Base-by-base conservation (phyloP, 2,797 vertebrate genomes). In the Lacerta viridis region DNA sequence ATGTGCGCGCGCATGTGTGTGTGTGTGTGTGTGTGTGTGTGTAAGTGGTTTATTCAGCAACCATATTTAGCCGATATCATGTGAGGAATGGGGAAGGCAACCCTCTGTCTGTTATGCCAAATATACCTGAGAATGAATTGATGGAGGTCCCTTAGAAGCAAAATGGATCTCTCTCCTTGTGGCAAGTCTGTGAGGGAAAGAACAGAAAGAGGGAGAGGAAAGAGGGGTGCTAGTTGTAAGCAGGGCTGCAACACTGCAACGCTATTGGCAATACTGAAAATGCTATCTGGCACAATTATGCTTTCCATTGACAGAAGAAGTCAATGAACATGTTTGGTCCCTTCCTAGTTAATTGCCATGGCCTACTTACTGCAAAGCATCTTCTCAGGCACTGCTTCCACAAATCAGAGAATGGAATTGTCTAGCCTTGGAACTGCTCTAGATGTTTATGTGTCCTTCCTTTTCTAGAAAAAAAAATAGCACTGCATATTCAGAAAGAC, bases 391-490 rank as follows among this genome's bases (percentile, higher is more conserved):
- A 18, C 50, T 80, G 36, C n/a, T 80, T 64, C 41, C 39, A 8
- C 41, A 46, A 39, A 46, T 10, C 15, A 36, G 69, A 59, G 4
- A 2, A n/a, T 61, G 29, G 50, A 43, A n/a, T 17, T 75, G 25
- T 43, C 55, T 36, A 10, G 9, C 74, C 36, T 29, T 39, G 8
- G 41, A 78, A 78, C 3, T 43, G 18, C 66, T 41, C 39, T 5
- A 41, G 77, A 90, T 94, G 91, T 92, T 9, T 46, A 11, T 46
- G 46, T 13, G 50, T 13, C 50, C 50, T 55, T 55, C 50, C 15
- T 55, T 15, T 55, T 15, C 13, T 55, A 55, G 50, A 55, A 55
- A 33, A 33, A 33, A 33, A 55, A 55, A 15, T 4, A 55, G 50
- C 50, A 27, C 33, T 72, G 10, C 75, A 46, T 15, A 89, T 92